phyloP scores from a whole-genome alignment of 2,797 vertebrate species.

The Todus mexicanus region DNA sequence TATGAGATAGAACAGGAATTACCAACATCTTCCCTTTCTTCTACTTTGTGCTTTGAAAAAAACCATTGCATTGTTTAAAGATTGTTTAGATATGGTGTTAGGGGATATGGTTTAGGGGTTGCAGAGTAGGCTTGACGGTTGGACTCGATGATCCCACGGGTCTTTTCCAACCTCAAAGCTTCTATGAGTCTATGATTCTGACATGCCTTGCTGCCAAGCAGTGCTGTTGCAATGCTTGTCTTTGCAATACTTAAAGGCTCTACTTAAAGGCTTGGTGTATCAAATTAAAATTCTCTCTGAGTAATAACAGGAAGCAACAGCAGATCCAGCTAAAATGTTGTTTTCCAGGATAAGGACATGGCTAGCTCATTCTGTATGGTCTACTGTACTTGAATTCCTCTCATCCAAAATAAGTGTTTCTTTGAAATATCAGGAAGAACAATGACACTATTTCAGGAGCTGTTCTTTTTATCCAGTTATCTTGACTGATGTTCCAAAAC shows the following conservation, averaged over 20 bases:
- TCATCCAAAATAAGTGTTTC: background rate
- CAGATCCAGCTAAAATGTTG: background rate
- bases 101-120: too few species aligned
- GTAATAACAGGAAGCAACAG: background rate
- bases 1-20: background rate
- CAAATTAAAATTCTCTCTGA: background rate
- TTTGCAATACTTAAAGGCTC: background rate
- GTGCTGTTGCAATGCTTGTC: background rate
- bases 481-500: slow-evolving; percentile 4
- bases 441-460: background rate
- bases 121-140: too few species aligned
- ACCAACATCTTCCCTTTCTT: background rate
- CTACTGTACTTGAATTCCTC: background rate
- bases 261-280: background rate
- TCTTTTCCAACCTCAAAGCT: too few species aligned
- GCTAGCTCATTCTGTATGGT: background rate
- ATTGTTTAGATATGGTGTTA: too few species aligned
- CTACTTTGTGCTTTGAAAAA: background rate
- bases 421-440: background rate
- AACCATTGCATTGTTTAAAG: fast-evolving
- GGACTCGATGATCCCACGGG: too few species aligned
- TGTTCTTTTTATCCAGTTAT: slow-evolving; percentile 4
- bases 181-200: too few species aligned
- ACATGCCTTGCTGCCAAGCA: background rate
- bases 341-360: background rate